These are phyloP conservation scores for Dryadula phaetusa DNA, from an alignment of 2,888 invertebrate genomes.

Conservation along the genomic window DNA sequence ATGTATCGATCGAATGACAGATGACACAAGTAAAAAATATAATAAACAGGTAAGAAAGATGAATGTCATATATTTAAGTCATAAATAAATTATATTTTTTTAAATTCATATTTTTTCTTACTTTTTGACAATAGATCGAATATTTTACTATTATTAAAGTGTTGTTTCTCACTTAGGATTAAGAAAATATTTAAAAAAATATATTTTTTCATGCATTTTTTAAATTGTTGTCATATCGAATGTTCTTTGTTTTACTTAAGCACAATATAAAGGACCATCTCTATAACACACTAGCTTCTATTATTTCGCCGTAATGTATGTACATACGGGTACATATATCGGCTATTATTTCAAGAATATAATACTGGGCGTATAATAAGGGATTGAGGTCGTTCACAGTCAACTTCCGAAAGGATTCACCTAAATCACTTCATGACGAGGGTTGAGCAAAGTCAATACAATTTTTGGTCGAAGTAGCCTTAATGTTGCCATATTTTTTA, in stretches of 20 bases:
- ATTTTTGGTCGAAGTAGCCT: conserved; percentile 26
- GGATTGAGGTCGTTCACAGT: conserved; percentile 17
- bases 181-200: no score
- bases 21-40: no score
- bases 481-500: conserved; percentile 30
- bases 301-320: conserved; percentile 17
- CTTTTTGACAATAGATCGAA: no score
- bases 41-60: no score
- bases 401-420: conserved; percentile 26
- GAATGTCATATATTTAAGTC: no score
- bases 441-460: conserved; percentile 33
- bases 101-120: no score
- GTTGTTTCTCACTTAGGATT: no score
- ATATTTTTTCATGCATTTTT: no score
- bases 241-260: neutral
- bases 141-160: no score
- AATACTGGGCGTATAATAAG: conserved; percentile 21
- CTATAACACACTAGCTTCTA: conserved; percentile 4
- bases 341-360: conserved; percentile 21
- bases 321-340: neutral
- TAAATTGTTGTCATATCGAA: no score
- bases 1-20: no score
- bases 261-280: neutral
- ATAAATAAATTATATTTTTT: no score
- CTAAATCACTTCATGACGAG: conserved; percentile 34